These are phyloP conservation scores for Limosa lapponica DNA, from an alignment of 2,797 vertebrate genomes.

Conservation along the genomic window DNA sequence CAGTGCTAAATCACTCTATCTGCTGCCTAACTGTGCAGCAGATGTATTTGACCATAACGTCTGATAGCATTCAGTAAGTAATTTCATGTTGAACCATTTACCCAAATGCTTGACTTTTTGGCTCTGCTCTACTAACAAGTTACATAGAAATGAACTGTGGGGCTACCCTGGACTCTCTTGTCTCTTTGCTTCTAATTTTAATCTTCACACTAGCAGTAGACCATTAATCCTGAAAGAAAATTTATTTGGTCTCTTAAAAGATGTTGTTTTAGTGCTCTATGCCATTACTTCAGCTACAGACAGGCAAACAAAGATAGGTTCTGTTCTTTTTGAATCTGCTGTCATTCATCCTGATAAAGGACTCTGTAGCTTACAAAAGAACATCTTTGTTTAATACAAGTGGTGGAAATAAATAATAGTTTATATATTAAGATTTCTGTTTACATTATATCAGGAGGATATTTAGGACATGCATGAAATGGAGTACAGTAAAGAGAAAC, in stretches of 20 bases:
- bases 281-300: conserved; percentile 23
- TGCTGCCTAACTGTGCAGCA: conserved; percentile 20
- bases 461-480: background rate
- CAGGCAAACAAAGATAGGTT: conserved; percentile 43
- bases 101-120: conserved; percentile 66
- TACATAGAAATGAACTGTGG: conserved; percentile 11
- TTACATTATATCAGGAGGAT: background rate
- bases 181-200: conserved; percentile 24
- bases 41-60: conserved; percentile 57
- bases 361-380: background rate
- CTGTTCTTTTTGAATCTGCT: conserved; percentile 16
- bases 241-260: conserved; percentile 47
- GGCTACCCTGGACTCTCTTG: background rate
- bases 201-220: conserved; percentile 25
- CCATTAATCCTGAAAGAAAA: conserved; percentile 59
- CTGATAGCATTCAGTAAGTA: conserved; percentile 51
- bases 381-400: conserved; percentile 15
- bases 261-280: conserved; percentile 14
- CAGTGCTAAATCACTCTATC: conserved; percentile 39
- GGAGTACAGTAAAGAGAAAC: background rate
- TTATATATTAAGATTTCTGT: background rate
- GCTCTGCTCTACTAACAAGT: conserved; percentile 54
- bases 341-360: background rate
- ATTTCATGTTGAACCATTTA: conserved; percentile 66
- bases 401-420: background rate